Base-by-base conservation (phyloP, 2,113 vertebrate genomes). In the Zosterops lateralis region DNA sequence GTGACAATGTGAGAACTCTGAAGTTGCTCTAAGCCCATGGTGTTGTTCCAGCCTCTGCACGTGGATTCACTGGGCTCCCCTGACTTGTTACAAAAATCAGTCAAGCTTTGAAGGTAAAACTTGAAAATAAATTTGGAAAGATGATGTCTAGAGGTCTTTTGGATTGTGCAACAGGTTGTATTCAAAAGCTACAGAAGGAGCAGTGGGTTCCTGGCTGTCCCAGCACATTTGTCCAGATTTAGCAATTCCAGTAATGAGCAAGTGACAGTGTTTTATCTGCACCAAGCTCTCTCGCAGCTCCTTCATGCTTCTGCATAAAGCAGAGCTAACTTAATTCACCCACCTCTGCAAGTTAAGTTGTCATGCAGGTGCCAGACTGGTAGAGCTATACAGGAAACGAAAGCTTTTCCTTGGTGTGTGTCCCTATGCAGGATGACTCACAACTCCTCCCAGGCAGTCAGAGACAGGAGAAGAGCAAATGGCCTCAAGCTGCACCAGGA, bases 391-490 rank as follows among this genome's bases (percentile, higher is more conserved):
- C 4, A 44, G 40, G 26, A 58, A 71, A 74, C 20, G 54, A 84
- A 75, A 78, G 22, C 32, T 61, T 87, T 79, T 67, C 44, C 19
- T 28, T 19, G 22, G 34, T 17, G 12, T 3, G 22, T 29, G 32
- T 34, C 10, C 10, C 24, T 8, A 5, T 1, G 12, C 17, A 13
- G 0, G 0, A 11, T 5, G 18, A 8, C 38, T 29, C 0, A 0
- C 19, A 53, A 3, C 38, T n/a, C 38, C 38, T 74, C 19, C 28
- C 24, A 25, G 53, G 22, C 51, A 73, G 45, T 13, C 14, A 45
- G 38, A 0, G 2, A 10, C 24, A 67, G 45, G 7, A 13, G 10
- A 34, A 58, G 45, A 81, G 13, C 38, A 45, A 25, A 3, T 12
- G 68, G 45, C 32, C 45, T 58, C n/a, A n/a, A 7, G 13, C 15